Percentiles rank a stretch among this genome's conserved stretches.
phyloP scores from a whole-genome alignment of 2,888 invertebrate species.

The Drosophila cracens region DNA sequence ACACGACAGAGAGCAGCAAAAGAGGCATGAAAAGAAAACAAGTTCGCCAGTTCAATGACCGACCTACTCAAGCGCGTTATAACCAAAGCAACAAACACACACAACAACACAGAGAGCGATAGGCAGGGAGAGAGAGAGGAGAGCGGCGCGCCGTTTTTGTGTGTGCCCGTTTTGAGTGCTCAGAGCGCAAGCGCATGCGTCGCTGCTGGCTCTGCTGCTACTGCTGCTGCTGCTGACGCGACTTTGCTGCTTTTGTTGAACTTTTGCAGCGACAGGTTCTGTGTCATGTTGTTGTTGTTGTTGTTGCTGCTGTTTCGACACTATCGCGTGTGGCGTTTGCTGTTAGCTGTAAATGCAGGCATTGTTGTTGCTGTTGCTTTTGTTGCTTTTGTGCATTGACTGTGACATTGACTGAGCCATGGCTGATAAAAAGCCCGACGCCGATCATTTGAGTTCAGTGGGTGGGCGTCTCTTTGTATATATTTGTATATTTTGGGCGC shows the following conservation, averaged over 20 bases:
- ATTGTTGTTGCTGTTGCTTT: conserved; percentile 38
- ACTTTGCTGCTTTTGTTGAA: conserved; percentile 59
- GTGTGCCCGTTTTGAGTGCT: conserved; percentile 50
- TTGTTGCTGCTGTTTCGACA: conserved; percentile 58
- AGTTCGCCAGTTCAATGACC: conserved; percentile 85
- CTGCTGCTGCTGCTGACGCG: conserved; percentile 16
- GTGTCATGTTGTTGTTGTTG: conserved; percentile 60
- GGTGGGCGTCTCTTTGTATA: conserved; percentile 27
- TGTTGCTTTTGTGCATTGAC: conserved; percentile 74
- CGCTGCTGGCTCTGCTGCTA: conserved; percentile 9
- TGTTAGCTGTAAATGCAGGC: conserved; percentile 68
- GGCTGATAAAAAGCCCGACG: conserved; percentile 45
- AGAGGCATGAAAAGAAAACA: conserved; percentile 77
- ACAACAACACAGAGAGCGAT: conserved; percentile 22
- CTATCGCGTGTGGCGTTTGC: conserved; percentile 68
- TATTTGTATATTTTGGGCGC: conserved; percentile 10
- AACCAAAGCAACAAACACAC: conserved; percentile 60
- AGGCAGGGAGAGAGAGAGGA: conserved; percentile 11
- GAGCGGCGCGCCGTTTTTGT: conserved; percentile 25
- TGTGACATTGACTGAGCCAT: conserved; percentile 74
- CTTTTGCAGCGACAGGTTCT: conserved; percentile 78
- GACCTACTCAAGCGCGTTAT: conserved; percentile 85
- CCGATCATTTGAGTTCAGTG: conserved; percentile 26
- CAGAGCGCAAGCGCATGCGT: conserved; percentile 70
- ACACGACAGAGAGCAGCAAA: conserved; percentile 39